These are phyloP conservation scores for Bombus superbus DNA, from an alignment of 1,140 invertebrate genomes.

Conservation along the genomic window DNA sequence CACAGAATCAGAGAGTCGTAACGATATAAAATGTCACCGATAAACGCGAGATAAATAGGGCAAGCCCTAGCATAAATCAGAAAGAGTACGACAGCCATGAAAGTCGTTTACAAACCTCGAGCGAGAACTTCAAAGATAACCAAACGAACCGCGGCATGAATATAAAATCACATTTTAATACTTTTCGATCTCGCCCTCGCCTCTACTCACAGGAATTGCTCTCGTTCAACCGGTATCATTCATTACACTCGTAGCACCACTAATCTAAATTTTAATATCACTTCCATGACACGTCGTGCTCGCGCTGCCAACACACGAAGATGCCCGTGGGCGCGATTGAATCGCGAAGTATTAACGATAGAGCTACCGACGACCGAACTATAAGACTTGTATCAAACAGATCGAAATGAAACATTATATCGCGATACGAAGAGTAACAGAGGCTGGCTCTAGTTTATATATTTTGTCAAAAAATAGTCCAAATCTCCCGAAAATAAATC, in stretches of 20 bases:
- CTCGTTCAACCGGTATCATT: background rate
- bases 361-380: background rate
- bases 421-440: too few relatives aligned
- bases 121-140: background rate
- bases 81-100: background rate
- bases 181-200: background rate
- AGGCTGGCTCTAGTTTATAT: too few relatives aligned
- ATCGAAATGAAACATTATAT: too few relatives aligned
- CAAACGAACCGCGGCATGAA: background rate
- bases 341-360: too few relatives aligned
- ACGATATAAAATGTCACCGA: background rate
- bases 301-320: background rate
- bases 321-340: background rate
- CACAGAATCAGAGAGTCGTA: background rate
- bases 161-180: conserved; percentile 1
- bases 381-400: background rate
- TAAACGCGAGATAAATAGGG: background rate
- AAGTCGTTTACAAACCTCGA: background rate
- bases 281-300: background rate
- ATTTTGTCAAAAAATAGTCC: too few relatives aligned
- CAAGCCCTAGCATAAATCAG: background rate
- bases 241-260: background rate
- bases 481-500: too few relatives aligned
- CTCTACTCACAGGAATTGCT: background rate
- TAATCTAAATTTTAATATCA: conserved; percentile 13